Evolutionary conservation across 2,888 invertebrate genomes (phyloP), one percentile per base, ranked within the genome.

Genomic region (Drosophila algonquin): DNA sequence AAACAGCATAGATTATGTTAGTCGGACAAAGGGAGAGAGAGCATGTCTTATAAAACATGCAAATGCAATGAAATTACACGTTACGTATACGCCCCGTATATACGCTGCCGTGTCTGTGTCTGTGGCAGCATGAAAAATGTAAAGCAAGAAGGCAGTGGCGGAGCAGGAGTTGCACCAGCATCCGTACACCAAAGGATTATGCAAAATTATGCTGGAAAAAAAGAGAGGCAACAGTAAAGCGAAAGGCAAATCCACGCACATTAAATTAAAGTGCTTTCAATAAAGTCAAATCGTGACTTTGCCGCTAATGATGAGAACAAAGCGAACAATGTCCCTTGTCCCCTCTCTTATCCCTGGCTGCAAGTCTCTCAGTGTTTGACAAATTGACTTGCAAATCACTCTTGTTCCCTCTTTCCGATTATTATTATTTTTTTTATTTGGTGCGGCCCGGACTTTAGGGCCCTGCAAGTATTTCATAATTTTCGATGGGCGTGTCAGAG

Each of bases 201-300:
- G 83, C 78, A 82, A 84, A 84, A 88, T 84, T 83, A 86, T 84
- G 87, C 81, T 73, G 73, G 76, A 75, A 55, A 53, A 61, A 56
- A 47, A 27, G 69, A 60, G 48, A 56, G 6, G 27, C 30, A 32
- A 21, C 40, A 47, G 32, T 45, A 65, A 64, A 61, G 65, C 63
- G 24, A 62, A 53, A 72, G 65, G 72, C 79, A 76, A 89, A 83
- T 79, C 84, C 77, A 81, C 78, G 79, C 89, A 79, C 87, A 87
- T 89, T 87, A 87, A 84, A 87, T 82, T 87, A 79, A 89, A 87
- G 88, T 89, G 82, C 86, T 85, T 87, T 89, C 86, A 79, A 87
- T 87, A 89, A 87, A 80, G 80, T 79, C 83, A 80, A 89, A 90
- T 90, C 90, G 90, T 90, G 90, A 90, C 90, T 80, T 80, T 79